Base-by-base conservation (phyloP, 2,797 vertebrate species). In the Poeciliopsis paucimaculata region DNA sequence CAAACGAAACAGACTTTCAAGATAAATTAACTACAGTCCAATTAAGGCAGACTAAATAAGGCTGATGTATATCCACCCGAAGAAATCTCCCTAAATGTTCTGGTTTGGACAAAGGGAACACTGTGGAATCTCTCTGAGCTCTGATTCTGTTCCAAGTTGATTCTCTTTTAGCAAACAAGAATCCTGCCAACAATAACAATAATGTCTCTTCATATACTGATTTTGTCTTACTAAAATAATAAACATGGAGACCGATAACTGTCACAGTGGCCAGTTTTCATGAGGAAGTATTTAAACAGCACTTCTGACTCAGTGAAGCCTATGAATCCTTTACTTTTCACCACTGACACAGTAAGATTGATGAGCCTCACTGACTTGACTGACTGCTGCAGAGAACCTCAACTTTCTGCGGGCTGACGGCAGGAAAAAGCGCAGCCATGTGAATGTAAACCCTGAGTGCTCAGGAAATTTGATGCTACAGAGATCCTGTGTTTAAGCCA, bases 341-440 rank as follows among this genome's bases (percentile, higher is more conserved):
- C n/a, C 70, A 28, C 70, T 72, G 70, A 46, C 70, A 72, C 11
- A 28, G 43, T 72, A 46, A 31, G 43, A 72, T 72, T 72, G 70
- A 72, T 72, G 70, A 72, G 43, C 31, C n/a, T 66, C 34, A 66
- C 34, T 23, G 16, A 66, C 62, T 23, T 72, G 26, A 72, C 70
- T 47, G 70, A 72, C 70, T 72, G n/a, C n/a, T 46, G 70, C 45
- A 72, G 10, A 72, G 36, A 39, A 39, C 20, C 23, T 39, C 31
- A 36, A 11, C 18, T 39, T 10, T 66, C 36, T 66, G 62, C 6
- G 0, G 62, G 39, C 62, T 66, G 18, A 39, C 4, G 18, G 34
- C 4, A 66, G 15, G 18, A 39, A 11, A 36, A 31, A 26, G 62
- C 0, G 31, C 31, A 34, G 60, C 12, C 15, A 34, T 64, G 60